Base-by-base conservation (phyloP, 2,797 vertebrate genomes). In the Gallinago solitaria region DNA sequence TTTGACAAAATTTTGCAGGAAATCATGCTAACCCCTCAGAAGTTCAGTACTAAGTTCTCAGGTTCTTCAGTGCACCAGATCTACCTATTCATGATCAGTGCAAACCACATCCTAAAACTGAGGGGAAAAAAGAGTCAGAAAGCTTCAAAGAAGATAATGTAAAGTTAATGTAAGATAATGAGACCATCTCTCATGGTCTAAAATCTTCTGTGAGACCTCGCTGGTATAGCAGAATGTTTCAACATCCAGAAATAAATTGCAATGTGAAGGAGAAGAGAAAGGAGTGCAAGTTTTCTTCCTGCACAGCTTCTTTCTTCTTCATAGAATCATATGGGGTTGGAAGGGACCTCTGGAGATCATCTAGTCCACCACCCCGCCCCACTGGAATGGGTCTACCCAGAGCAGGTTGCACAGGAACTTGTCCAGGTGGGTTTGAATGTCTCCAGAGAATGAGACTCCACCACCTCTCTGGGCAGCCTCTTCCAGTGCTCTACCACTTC, bases 71-170 rank as follows among this genome's bases (percentile, higher is more conserved):
- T 1, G 6, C 39, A 79, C 35, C 57, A 0, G 59, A 75, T 81
- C 57, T 89, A 95, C 73, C 85, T 88, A 37, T 37, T 88, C n/a
- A 78, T 33, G 61, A 78, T 45, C 56, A 91, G 10, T 27, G 33
- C 28, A 94, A 83, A 96, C 87, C 91, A 95, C 93, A 90, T 95
- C 77, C 94, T 92, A 94, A 83, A 95, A 87, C 14, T 3, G 11
- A 83, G 16, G 30, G 10, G 11, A 7, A 12, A 28, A 3, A 5
- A 57, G 35, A 30, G 41, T 7, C 56, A 47, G 71, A 75, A 63
- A 63, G 39, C 18, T 81, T 86, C 33, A 90, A 88, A 80, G 28
- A 59, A 73, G 24, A 8, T 37, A 30, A 28, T 1, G 12, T 10
- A 12, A 27, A 51, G 41, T 2, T 2, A 3, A 14, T 27, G 18